phyloP scores from a whole-genome alignment of 2,888 invertebrate genomes.

The Adelphocoris suturalis region DNA sequence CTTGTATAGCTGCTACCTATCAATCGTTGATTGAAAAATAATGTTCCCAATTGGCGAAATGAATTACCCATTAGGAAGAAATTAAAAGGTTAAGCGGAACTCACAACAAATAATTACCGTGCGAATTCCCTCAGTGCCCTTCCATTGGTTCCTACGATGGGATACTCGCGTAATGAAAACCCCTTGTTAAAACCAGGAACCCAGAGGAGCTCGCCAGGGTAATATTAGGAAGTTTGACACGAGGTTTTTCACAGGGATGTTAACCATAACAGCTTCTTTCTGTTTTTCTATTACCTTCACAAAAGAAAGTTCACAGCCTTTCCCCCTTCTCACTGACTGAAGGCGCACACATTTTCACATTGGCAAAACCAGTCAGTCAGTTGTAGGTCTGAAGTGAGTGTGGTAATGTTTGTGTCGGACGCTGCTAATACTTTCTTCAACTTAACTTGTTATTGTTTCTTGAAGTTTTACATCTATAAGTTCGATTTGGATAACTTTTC shows the following conservation, averaged over 20 bases:
- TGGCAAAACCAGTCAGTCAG: background rate
- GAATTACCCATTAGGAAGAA: slow-evolving; percentile 1
- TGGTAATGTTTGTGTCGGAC: background rate
- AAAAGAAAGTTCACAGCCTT: slow-evolving; percentile 24
- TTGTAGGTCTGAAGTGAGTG: background rate
- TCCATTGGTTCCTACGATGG: background rate
- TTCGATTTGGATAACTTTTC: too few relatives aligned
- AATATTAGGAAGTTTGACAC: slow-evolving; percentile 5
- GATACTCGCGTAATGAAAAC: background rate
- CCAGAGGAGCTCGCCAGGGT: background rate
- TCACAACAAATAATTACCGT: slow-evolving; percentile 37
- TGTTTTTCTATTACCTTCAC: slow-evolving; percentile 13
- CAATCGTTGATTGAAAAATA: too few relatives aligned
- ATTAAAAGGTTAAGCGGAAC: background rate
- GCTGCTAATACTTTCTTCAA: too few relatives aligned
- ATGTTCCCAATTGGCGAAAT: background rate
- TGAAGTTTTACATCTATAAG: too few relatives aligned
- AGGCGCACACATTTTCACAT: background rate
- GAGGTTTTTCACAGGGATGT: slow-evolving; percentile 4
- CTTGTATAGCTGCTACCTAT: too few relatives aligned
- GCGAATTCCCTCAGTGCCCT: background rate
- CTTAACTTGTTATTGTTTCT: too few relatives aligned
- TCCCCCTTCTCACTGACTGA: background rate
- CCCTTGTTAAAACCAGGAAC: background rate
- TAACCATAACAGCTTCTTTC: slow-evolving; percentile 10